These are phyloP conservation scores for Ariopsis seemanni DNA, from an alignment of 2,113 vertebrate genomes.

Conservation along the genomic window DNA sequence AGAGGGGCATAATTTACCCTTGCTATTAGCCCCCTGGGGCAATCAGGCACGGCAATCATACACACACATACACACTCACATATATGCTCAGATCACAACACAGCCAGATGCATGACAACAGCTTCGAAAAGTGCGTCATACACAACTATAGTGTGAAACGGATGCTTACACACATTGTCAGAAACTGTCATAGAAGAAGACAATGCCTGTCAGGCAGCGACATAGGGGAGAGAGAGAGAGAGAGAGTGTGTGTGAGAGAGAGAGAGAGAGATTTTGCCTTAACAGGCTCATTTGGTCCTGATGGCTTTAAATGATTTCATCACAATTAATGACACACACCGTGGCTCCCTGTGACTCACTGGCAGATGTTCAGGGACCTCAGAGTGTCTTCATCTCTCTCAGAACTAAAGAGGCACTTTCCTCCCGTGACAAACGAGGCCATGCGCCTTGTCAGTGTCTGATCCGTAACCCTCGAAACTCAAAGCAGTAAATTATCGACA, in stretches of 20 bases:
- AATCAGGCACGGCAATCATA: constrained; percentile 14
- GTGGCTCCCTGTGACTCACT: constrained; percentile 82
- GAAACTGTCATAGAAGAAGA: constrained; percentile 44
- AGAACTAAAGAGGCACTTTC: constrained; percentile 6
- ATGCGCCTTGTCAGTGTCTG: constrained; percentile 30
- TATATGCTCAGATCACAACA: constrained; percentile 6
- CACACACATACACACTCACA: neutral
- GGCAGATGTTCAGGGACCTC: constrained; percentile 98
- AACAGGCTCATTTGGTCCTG: constrained; percentile 98
- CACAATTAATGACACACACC: constrained; percentile 97
- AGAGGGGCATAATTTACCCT: constrained; percentile 44
- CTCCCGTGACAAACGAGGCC: constrained; percentile 23
- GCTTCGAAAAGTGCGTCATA: constrained; percentile 6
- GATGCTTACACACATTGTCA: constrained; percentile 33
- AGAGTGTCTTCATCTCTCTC: constrained; percentile 64
- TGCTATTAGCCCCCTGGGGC: constrained; percentile 39
- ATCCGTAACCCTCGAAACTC: constrained; percentile 15
- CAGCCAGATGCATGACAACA: constrained; percentile 12
- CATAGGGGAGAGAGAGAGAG: neutral
- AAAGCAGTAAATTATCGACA: constrained; percentile 12
- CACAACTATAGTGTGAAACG: constrained; percentile 27
- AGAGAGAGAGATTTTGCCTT: constrained; percentile 69
- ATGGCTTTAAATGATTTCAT: constrained; percentile 99
- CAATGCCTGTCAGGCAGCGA: constrained; percentile 54
- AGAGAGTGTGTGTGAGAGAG: no score